Percentiles rank a stretch among this genome's conserved stretches.
phyloP scores from a whole-genome alignment of 2,888 invertebrate genomes.

The Masnerella sp. region DNA sequence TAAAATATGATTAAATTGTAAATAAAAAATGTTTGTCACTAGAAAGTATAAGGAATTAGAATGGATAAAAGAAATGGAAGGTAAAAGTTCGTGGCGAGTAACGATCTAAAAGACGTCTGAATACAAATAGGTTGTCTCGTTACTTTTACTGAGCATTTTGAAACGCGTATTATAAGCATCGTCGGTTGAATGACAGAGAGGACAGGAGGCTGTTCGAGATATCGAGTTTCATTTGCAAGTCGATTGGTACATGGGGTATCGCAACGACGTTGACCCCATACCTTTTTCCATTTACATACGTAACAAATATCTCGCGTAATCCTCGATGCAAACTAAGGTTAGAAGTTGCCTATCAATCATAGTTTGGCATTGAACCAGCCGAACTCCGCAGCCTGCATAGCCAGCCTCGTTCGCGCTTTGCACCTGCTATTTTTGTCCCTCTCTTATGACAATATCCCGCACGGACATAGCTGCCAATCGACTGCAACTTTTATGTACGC shows the following conservation, averaged over 20 bases:
- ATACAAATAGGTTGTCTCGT: conserved; percentile 45
- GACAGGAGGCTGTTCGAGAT: conserved; percentile 62
- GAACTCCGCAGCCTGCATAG: conserved; percentile 61
- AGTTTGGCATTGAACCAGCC: conserved; percentile 73
- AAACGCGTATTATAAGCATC: conserved; percentile 47
- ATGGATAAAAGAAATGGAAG: not conserved
- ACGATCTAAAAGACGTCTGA: conserved; percentile 32
- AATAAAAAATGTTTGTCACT: not conserved
- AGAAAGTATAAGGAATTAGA: not conserved
- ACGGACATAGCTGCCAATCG: conserved; percentile 33
- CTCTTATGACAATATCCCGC: conserved; percentile 48
- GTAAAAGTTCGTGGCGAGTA: conserved; percentile 2
- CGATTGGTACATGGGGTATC: conserved; percentile 62
- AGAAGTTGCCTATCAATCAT: conserved; percentile 75
- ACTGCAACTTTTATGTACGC: conserved; percentile 43
- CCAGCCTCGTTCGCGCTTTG: conserved; percentile 24
- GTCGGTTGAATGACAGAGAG: conserved; percentile 50
- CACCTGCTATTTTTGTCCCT: conserved; percentile 37
- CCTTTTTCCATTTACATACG: conserved; percentile 67
- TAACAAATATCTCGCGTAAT: conserved; percentile 69
- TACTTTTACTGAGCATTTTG: conserved; percentile 51
- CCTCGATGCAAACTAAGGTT: conserved; percentile 73
- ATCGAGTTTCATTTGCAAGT: conserved; percentile 69
- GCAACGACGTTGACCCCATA: conserved; percentile 61
- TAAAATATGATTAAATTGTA: too few relatives aligned